Percentiles rank a stretch among this genome's conserved stretches.
phyloP scores from a whole-genome alignment of 2,888 invertebrate species.

The Troides aeacus region DNA sequence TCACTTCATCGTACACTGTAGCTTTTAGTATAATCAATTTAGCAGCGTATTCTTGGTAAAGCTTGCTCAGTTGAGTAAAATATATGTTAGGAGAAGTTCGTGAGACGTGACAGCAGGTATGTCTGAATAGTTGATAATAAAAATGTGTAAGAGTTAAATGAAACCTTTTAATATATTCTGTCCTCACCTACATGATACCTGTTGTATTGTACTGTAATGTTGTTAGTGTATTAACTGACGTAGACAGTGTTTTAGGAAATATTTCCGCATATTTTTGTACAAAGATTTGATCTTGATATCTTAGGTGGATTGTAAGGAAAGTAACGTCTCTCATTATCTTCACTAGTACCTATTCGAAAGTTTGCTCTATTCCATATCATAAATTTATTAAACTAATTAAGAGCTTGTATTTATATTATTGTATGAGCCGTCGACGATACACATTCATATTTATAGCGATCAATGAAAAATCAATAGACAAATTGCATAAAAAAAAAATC shows the following conservation, averaged over 20 bases:
- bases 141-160: slow-evolving; percentile 4
- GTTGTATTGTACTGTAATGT: slow-evolving; percentile 38
- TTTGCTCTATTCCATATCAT: slow-evolving; percentile 70
- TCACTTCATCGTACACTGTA: slow-evolving; percentile 18
- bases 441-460: slow-evolving; percentile 48
- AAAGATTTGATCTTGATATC: slow-evolving; percentile 53
- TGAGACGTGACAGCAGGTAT: slow-evolving; percentile 3
- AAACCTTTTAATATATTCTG: slow-evolving; percentile 29
- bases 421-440: slow-evolving; percentile 45
- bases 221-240: slow-evolving; percentile 37
- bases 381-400: slow-evolving; percentile 56
- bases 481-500: slow-evolving; percentile 41
- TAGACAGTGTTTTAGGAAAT: slow-evolving; percentile 54
- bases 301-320: slow-evolving; percentile 44
- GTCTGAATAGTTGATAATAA: slow-evolving; percentile 7
- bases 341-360: slow-evolving; percentile 56
- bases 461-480: slow-evolving; percentile 42
- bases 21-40: slow-evolving; percentile 33
- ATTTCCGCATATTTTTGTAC: slow-evolving; percentile 70
- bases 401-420: slow-evolving; percentile 61
- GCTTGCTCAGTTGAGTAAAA: slow-evolving; percentile 40
- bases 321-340: slow-evolving; percentile 46
- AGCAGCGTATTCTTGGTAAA: slow-evolving; percentile 40
- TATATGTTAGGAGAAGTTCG: slow-evolving; percentile 35
- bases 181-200: slow-evolving; percentile 38